Base-by-base conservation (phyloP, 2,113 vertebrate genomes). In the Mustela nigripes region DNA sequence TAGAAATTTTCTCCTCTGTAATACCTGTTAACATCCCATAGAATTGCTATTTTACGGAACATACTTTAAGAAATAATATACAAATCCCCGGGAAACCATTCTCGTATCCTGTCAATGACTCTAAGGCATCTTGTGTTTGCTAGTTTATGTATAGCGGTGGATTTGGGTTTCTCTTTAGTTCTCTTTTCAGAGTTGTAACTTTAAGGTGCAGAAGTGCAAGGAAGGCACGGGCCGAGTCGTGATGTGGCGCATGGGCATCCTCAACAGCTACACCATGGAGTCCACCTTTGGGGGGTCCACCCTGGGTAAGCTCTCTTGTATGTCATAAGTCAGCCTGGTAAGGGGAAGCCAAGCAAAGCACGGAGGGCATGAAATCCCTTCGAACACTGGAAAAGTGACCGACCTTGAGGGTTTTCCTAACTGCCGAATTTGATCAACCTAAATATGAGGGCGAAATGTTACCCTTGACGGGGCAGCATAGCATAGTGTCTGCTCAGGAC, bases 251-350 rank as follows among this genome's bases (percentile, higher is more conserved):
- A 98, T 99, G 94, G 99, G 99, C 0, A 98, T 99, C 98, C 98
- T 97, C 69, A 99, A 99, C 99, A 99, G 99, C 98, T 99, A 99
- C 88, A 99, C 99, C 18, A 98, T 99, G 99, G 99, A 99, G 98
- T 99, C 99, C 1, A 99, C 99, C 1, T 99, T 99, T 33, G 98
- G 99, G 0, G 99, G 99, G 74, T 99, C 99, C 78, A 99, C 99
- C 0, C 98, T 99, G 50, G 99, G 99, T 99, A 96, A 98, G 98
- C 7, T 33, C 14, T 60, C 69, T 36, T 1, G 8, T 4, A 5
- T 12, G 2, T 36, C 39, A 4, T 2, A 26, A 19, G 62, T 39
- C 11, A 22, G 31, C 14, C 2, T 6, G 65, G 73, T 18, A 7
- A 39, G 39, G 76, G 79, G 7, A 50, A 42, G 65, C 39, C 88